Evolutionary conservation across 2,113 vertebrate genomes (phyloP), one percentile per base, ranked within the genome.

Genomic region (Nothoprocta perdicaria): DNA sequence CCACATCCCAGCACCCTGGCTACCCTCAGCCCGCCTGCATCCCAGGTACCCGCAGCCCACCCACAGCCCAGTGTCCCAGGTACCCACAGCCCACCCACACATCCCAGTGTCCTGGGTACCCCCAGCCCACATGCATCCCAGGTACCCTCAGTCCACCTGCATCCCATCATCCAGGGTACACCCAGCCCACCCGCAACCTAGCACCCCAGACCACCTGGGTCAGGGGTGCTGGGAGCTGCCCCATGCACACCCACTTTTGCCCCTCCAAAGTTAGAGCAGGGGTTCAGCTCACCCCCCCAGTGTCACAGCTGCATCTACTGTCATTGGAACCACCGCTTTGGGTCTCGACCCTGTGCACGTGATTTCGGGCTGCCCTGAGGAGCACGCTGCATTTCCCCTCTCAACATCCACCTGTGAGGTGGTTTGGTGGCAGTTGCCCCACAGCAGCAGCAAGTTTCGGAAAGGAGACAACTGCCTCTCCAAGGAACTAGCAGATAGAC

Each of bases 271-370:
- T 73, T 72, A 27, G 13, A 46, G 38, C 14, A 48, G 3, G 68
- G 33, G 27, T 27, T 12, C 33, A 61, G 79, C 18, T 79, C 46
- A 45, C 12, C 7, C 33, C 38, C 29, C 29, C 26, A 38, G 38
- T 14, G 14, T 10, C 80, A 27, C 0, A 0, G 57, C 29, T 9
- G 0, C 11, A 12, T 38, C 58, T 61, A 19, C 63, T 74, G 12
- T 22, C 26, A 23, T 33, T 0, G 50, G 67, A 40, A 66, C 9
- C 5, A 18, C 1, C 3, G 6, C n/a, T 73, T 80, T 57, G 6
- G 22, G 19, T 45, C 29, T 82, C 23, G 15, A 23, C 14, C 5
- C 16, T 18, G 26, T 0, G 10, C 12, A 52, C 17, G 69, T 48
- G 45, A 53, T 2, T 10, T 0, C 31, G 12, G 22, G 33, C 4